A percentile compares a stretch with the other conserved stretches of the same genome.
These are phyloP conservation scores for Ormyrus labotus DNA, from an alignment of 2,888 invertebrate genomes.

Conservation along the genomic window DNA sequence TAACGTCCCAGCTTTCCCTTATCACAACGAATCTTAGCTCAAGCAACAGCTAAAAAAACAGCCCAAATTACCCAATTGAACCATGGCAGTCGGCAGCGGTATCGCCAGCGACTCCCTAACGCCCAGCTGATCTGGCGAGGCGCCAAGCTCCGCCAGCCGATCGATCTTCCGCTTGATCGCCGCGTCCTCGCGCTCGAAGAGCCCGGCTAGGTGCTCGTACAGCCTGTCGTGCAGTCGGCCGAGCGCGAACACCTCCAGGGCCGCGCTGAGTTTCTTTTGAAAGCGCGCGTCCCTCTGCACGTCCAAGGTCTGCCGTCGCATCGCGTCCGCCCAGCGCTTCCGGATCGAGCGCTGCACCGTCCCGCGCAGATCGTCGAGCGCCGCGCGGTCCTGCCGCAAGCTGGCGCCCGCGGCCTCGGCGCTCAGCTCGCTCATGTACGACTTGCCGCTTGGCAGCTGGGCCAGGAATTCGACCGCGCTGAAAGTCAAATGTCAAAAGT, in stretches of 20 bases:
- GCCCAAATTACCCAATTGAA: slow-evolving; percentile 70
- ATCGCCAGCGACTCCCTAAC: slow-evolving; percentile 73
- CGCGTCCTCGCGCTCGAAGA: slow-evolving; percentile 68
- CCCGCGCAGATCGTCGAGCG: slow-evolving; percentile 60
- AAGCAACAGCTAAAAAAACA: no score
- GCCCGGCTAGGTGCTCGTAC: slow-evolving; percentile 68
- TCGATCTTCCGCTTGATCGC: slow-evolving; percentile 71
- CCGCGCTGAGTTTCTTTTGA: slow-evolving; percentile 64
- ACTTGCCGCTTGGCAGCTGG: slow-evolving; percentile 53
- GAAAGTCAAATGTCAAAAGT: neutral
- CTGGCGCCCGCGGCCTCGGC: no score
- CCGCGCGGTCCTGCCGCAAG: slow-evolving; percentile 27
- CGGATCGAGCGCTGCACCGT: slow-evolving; percentile 62
- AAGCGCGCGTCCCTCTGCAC: slow-evolving; percentile 65
- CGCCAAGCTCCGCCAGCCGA: slow-evolving; percentile 67
- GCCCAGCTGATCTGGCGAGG: slow-evolving; percentile 74
- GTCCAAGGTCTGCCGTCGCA: slow-evolving; percentile 62
- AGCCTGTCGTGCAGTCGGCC: slow-evolving; percentile 71
- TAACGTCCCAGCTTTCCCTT: no score
- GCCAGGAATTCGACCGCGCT: slow-evolving; percentile 61
- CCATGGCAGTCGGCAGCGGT: slow-evolving; percentile 76
- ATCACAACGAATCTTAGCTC: no score
- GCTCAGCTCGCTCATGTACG: neutral
- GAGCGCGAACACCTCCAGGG: slow-evolving; percentile 67
- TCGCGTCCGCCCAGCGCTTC: slow-evolving; percentile 63